These are phyloP conservation scores for Plutomurus gul DNA, from an alignment of 1,140 invertebrate species.

Conservation along the genomic window DNA sequence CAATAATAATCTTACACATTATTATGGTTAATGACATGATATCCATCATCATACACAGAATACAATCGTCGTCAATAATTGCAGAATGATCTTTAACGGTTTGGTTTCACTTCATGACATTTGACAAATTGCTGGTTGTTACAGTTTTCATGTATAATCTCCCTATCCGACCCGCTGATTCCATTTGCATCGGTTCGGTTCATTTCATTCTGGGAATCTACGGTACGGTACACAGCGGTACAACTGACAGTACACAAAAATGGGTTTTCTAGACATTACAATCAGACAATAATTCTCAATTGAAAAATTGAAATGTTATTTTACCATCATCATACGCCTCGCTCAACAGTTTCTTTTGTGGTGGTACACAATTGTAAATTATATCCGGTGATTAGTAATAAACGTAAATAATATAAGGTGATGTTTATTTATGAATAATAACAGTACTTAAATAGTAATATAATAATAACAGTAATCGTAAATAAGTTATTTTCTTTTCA, in stretches of 20 bases:
- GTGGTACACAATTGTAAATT: no score
- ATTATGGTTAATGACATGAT: constrained; percentile 11
- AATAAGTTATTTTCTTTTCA: constrained; percentile 13
- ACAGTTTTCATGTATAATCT: not conserved
- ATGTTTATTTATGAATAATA: no score
- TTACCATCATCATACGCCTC: no score
- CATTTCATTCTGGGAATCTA: no score
- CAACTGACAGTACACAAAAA: no score
- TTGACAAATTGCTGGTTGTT: not conserved
- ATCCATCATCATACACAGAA: constrained; percentile 11
- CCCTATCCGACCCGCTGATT: not conserved
- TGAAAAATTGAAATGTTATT: no score
- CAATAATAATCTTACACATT: constrained; percentile 16
- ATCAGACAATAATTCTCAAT: no score
- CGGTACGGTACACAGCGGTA: no score
- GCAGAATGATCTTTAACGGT: not conserved
- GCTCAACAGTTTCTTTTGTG: no score
- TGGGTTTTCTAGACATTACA: no score
- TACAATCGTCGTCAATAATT: constrained; percentile 18
- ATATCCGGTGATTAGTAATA: no score
- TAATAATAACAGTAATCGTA: constrained; percentile 1
- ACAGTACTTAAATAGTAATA: not conserved
- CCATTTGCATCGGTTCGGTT: not conserved
- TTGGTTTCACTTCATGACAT: not conserved
- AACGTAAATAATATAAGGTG: no score